A percentile compares a stretch with the other conserved stretches of the same genome.
Conservation (phyloP, 2,113 vertebrate species). For the Aphelocoma coerulescens region DNA sequence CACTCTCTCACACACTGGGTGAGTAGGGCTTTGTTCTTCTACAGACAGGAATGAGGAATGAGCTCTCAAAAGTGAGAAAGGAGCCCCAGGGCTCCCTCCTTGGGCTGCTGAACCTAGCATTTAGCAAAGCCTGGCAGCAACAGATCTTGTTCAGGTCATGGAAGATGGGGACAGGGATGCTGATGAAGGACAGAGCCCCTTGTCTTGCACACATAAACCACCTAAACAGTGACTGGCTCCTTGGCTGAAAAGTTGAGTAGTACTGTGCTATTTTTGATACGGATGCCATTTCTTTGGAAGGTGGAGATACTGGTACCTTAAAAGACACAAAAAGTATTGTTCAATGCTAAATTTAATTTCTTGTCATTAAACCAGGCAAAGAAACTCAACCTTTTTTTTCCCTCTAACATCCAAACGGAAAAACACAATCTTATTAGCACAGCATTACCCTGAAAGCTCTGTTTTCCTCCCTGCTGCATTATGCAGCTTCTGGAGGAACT, state of each 20-base stretch:
- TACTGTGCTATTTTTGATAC: not conserved
- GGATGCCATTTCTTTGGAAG: not conserved
- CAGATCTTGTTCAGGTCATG: not conserved
- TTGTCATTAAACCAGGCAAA: not conserved
- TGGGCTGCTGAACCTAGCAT: not conserved
- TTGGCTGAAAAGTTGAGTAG: not conserved
- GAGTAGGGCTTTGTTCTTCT: not conserved
- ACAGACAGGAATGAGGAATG: not conserved
- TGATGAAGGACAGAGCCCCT: not conserved
- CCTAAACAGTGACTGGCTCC: not conserved
- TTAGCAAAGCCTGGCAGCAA: not conserved
- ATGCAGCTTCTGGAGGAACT: not conserved
- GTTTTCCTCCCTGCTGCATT: not conserved
- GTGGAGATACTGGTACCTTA: not conserved
- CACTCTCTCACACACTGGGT: not conserved
- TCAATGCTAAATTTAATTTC: conserved; percentile 10
- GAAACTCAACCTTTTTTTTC: not conserved
- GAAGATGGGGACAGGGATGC: not conserved
- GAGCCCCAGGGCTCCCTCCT: not conserved
- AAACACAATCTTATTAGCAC: conserved; percentile 9
- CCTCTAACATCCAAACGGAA: not conserved
- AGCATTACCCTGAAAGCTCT: conserved; percentile 30
- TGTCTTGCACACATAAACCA: not conserved
- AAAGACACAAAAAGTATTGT: not conserved
- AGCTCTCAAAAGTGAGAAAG: not conserved